Conservation (phyloP, 2,888 invertebrate genomes). For the Tolmerus cingulatus region DNA sequence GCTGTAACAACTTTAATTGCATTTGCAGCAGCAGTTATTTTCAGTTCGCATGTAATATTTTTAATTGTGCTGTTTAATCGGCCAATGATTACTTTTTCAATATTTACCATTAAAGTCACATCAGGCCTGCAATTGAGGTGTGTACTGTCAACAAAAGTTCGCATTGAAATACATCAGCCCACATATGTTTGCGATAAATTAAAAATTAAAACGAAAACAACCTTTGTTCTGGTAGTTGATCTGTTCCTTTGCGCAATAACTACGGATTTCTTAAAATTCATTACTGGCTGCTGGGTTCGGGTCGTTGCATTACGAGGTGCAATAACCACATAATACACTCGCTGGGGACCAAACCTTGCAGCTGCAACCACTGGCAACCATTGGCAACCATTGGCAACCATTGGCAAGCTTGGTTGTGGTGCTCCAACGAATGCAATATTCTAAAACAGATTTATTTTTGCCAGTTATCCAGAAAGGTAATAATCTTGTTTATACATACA, state of each 20-base stretch:
- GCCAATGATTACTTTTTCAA: not conserved
- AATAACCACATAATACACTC: not conserved
- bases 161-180: not conserved
- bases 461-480: not conserved
- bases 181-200: not conserved
- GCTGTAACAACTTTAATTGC: not conserved
- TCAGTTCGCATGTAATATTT: not conserved
- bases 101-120: not conserved
- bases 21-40: not conserved
- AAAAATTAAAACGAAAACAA: not conserved
- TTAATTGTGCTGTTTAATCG: not conserved
- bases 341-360: not conserved
- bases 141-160: not conserved
- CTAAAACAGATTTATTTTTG: not conserved
- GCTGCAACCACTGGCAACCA: not conserved
- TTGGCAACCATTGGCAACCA: no score
- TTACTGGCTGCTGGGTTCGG: not conserved
- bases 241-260: not conserved
- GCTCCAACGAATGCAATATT: not conserved
- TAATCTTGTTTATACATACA: not conserved
- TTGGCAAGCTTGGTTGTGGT: no score
- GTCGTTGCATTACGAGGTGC: not conserved
- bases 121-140: not conserved
- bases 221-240: not conserved
- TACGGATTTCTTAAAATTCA: not conserved